Conservation (phyloP, 2,888 invertebrate species). For the Pinctada fucata region DNA sequence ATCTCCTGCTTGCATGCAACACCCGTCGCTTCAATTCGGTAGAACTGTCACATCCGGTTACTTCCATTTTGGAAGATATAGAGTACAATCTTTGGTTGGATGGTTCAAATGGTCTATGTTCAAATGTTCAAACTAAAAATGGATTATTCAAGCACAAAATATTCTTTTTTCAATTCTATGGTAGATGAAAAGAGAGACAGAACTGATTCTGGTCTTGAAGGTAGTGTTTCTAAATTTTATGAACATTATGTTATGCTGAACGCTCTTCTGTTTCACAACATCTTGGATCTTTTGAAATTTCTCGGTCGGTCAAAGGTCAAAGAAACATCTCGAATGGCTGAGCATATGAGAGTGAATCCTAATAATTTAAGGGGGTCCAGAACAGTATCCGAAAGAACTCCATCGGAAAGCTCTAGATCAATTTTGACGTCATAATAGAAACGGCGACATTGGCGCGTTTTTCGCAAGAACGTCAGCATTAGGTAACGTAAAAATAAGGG, state of each 20-base stretch:
- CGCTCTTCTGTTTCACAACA: slow-evolving; percentile 1
- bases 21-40: no score
- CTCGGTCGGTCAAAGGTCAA: background rate
- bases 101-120: no score
- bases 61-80: no score
- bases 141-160: slow-evolving; percentile 8
- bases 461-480: no score
- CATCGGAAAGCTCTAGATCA: no score
- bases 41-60: no score
- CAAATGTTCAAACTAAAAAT: slow-evolving; percentile 10
- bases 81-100: no score
- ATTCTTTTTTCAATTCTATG: slow-evolving; percentile 21
- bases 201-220: slow-evolving; percentile 18
- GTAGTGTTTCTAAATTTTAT: slow-evolving; percentile 21
- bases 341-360: slow-evolving; percentile 15
- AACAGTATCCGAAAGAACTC: no score
- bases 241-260: slow-evolving; percentile 24
- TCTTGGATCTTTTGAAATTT: slow-evolving; percentile 14
- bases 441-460: no score
- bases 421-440: no score
- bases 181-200: slow-evolving; percentile 25
- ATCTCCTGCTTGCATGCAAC: no score
- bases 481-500: no score
- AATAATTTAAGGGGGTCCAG: slow-evolving; percentile 6
- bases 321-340: background rate